Evolutionary conservation across 2,113 vertebrate genomes (phyloP).

Genomic region (Pterophyllum scalare): DNA sequence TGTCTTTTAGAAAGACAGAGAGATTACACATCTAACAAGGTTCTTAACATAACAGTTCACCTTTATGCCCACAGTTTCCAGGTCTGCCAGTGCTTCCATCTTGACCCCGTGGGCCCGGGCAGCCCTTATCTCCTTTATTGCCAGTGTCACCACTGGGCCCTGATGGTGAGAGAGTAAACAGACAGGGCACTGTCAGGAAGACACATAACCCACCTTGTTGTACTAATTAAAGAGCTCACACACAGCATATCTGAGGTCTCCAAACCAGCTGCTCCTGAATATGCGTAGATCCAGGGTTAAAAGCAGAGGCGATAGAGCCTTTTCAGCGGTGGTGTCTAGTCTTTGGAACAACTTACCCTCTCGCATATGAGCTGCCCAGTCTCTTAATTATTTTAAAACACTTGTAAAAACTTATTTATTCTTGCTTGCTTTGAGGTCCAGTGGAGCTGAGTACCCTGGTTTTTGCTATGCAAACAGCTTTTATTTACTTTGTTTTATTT

Average conservation of each 20-base stretch:
- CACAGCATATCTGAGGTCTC: background rate
- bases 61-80: slow-evolving; percentile 65
- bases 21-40: background rate
- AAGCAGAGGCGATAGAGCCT: too few species aligned
- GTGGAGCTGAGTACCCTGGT: too few species aligned
- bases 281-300: too few species aligned
- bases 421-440: too few species aligned
- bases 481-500: too few species aligned
- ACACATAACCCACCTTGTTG: background rate
- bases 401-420: too few species aligned
- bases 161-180: slow-evolving; percentile 21
- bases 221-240: background rate
- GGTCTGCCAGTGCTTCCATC: slow-evolving; percentile 46
- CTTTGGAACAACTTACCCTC: too few species aligned
- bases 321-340: too few species aligned
- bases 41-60: slow-evolving; percentile 38
- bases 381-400: too few species aligned
- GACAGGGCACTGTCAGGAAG: background rate
- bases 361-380: too few species aligned
- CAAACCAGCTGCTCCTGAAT: too few species aligned
- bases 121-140: slow-evolving; percentile 60
- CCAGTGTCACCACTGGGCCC: slow-evolving; percentile 53
- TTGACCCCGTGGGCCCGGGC: slow-evolving; percentile 46
- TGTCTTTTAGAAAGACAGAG: background rate
- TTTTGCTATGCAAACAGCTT: too few species aligned